Base-by-base conservation (phyloP, 2,888 invertebrate genomes). In the Lasioglossum calceatum region DNA sequence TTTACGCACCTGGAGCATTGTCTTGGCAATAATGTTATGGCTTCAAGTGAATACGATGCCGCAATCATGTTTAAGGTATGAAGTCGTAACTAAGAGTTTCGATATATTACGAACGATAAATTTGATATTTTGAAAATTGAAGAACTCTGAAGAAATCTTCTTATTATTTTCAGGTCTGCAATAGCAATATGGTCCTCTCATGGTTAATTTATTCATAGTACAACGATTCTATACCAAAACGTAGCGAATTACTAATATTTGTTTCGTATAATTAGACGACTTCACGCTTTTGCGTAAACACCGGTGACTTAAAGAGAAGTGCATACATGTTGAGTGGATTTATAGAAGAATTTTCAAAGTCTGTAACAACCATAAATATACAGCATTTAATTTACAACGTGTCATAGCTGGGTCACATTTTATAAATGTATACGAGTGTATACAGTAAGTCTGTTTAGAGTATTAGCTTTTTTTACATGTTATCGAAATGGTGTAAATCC, bases 1-100 rank as follows among this genome's bases (percentile, higher is more conserved):
- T 0, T 95, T 98, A 76, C 96, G 98, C 90, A 97, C 98, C 0
- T 98, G 98, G 97, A 97, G 98, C 79, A 96, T 98, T 77, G 93
- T 97, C 75, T 94, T 98, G 87, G 97, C 97, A 85, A 92, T 97
- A 75, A 93, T 97, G 84, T 93, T 98, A 83, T 98, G 97, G 97
- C 97, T 97, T 93, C 96, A 96, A 92, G 96, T 96, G 14, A 93
- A 96, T 89, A 96, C 95, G 80, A 95, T 97, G 92, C 97, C 97
- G 2, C 96, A 96, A 81, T 96, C 96, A 85, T 96, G 96, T 93
- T 96, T 97, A 92, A 97, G 96, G 97, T 97, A 95, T 87, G 92
- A 92, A 84, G 23, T 70, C 4, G 2, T 67, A 19, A 10, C 32
- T 27, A 74, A 36, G 23, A 58, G 36, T 47, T 32, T n/a, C 7